A percentile compares a stretch with the other conserved stretches of the same genome.
phyloP scores from a whole-genome alignment of 2,797 vertebrate species.

The Leptatherina wallacei region DNA sequence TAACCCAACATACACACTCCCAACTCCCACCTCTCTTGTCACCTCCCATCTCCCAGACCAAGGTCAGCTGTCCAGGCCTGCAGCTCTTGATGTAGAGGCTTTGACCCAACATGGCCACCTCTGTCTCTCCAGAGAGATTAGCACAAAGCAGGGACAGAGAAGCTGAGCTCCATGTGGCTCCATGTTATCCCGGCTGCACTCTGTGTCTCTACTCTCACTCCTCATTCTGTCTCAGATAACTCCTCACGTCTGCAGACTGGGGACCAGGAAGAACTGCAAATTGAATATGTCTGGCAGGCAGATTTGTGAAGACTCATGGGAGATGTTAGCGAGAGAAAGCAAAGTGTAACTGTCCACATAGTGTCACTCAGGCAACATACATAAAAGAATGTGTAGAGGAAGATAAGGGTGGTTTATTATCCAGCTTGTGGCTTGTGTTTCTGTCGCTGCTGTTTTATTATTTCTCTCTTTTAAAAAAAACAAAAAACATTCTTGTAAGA shows the following conservation, averaged over 20 bases:
- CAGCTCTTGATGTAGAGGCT: slow-evolving; percentile 78
- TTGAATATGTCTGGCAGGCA: slow-evolving; percentile 84
- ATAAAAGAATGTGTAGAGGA: slow-evolving; percentile 71
- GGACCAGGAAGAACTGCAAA: slow-evolving; percentile 81
- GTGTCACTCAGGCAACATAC: slow-evolving; percentile 75
- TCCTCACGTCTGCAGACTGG: slow-evolving; percentile 73
- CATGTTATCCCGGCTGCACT: slow-evolving; percentile 73
- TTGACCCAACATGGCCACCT: slow-evolving; percentile 84
- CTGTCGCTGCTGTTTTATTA: slow-evolving; percentile 28
- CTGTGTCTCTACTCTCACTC: slow-evolving; percentile 71
- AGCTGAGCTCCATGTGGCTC: slow-evolving; percentile 70
- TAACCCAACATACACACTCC: slow-evolving; percentile 77
- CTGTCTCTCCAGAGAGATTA: slow-evolving; percentile 83
- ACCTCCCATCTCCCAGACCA: slow-evolving; percentile 81
- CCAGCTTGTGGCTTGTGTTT: slow-evolving; percentile 54
- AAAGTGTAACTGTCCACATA: slow-evolving; percentile 75
- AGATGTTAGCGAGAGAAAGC: slow-evolving; percentile 75
- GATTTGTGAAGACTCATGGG: slow-evolving; percentile 79
- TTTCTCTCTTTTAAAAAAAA: neutral
- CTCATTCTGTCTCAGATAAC: slow-evolving; percentile 78
- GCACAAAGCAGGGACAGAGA: slow-evolving; percentile 80
- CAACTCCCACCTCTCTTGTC: slow-evolving; percentile 82
- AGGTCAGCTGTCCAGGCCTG: slow-evolving; percentile 81
- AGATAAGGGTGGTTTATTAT: slow-evolving; percentile 74
- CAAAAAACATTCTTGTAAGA: slow-evolving; percentile 20